Conservation (phyloP, 2,888 invertebrate species). For the Andrena bucephala region DNA sequence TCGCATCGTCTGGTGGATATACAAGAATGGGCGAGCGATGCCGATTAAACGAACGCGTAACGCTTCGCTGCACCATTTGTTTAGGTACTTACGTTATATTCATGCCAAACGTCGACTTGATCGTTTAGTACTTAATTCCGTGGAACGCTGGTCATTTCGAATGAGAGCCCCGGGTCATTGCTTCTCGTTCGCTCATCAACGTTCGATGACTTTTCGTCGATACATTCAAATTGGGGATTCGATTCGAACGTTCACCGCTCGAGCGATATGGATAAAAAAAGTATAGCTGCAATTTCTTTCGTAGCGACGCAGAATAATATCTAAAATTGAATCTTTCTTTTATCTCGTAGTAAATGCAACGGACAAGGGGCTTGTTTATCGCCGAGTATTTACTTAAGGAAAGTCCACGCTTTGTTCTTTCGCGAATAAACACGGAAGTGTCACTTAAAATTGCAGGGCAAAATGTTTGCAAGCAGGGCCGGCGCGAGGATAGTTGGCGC, state of each 20-base stretch:
- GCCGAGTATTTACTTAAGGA: neutral
- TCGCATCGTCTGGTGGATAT: slow-evolving; percentile 24
- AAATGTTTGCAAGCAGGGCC: too few relatives aligned
- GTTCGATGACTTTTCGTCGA: slow-evolving; percentile 20
- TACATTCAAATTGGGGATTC: slow-evolving; percentile 47
- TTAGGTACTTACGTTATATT: slow-evolving; percentile 30
- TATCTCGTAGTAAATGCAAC: slow-evolving; percentile 5
- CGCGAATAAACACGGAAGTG: neutral
- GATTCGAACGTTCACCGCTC: slow-evolving; percentile 46
- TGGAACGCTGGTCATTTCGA: slow-evolving; percentile 1
- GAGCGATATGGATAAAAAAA: slow-evolving; percentile 15
- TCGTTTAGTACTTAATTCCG: neutral
- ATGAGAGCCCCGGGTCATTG: neutral
- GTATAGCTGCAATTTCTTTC: slow-evolving; percentile 32
- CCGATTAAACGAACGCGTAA: slow-evolving; percentile 2
- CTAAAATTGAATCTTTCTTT: slow-evolving; percentile 9
- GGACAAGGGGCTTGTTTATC: neutral
- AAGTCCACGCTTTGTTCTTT: slow-evolving; percentile 24
- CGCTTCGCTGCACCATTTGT: neutral
- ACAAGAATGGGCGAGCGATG: slow-evolving; percentile 41
- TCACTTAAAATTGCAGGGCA: neutral
- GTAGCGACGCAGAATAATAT: slow-evolving; percentile 31
- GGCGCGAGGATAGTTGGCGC: too few relatives aligned
- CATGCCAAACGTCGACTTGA: neutral
- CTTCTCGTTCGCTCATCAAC: neutral